Evolutionary conservation across 2,888 invertebrate genomes (phyloP), one percentile per base, ranked within the genome.

Genomic region (Meiosimyza decipiens): DNA sequence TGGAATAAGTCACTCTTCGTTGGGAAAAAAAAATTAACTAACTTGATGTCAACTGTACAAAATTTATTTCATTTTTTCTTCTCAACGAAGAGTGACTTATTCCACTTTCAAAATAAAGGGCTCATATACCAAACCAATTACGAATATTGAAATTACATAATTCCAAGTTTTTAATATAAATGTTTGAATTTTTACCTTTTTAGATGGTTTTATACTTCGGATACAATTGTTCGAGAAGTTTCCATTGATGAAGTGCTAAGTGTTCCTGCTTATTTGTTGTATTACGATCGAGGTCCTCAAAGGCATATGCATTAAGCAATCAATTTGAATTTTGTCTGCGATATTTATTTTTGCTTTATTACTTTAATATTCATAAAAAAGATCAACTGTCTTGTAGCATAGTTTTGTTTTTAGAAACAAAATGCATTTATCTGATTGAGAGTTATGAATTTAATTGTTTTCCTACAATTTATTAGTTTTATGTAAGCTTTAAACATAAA

Each of bases 201-300:
- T n/a, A n/a, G 93, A 76, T 96, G 96, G 96, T 94, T 92, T 88
- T 94, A 93, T 85, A 94, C 95, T 0, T 96, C 96, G 0, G 96
- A 97, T 87, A 92, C 93, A 4, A 90, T 93, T 75, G 96, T 98
- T 12, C 92, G 93, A 78, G 93, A 93, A 86, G 94, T 94, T 49
- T 89, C 92, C 0, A 89, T 95, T 63, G 91, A 92, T 65, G 94
- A 95, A 84, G 98, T 97, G 69, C 89, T 96, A 18, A 91, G 92
- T 78, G 92, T 94, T 80, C 92, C 94, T 71, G 97, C 97, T 16
- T 98, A 98, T 88, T 91, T 98, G 91, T 89, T 98, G 75, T 97
- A 97, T 89, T 98, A 98, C 87, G 97, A 98, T 81, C 84, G 87
- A 16, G 86, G 87, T 47, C 84, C 85, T 60, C 86, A 86, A 55